These are phyloP conservation scores for Carassius auratus DNA, from an alignment of 2,113 vertebrate species.

Conservation along the genomic window DNA sequence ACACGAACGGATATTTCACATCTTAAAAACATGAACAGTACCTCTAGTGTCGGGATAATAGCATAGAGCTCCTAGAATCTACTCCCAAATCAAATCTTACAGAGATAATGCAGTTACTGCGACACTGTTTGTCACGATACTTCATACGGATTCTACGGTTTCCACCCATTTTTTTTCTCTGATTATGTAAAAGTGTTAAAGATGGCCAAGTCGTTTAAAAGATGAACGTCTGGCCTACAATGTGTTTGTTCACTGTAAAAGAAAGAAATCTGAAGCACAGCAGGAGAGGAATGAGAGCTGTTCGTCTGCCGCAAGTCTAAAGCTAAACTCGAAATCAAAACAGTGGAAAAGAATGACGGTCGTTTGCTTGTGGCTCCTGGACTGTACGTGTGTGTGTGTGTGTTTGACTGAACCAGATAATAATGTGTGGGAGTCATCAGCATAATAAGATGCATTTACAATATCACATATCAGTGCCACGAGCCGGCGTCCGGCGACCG, in stretches of 20 bases:
- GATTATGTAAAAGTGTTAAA: conserved; percentile 61
- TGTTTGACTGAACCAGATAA: not conserved
- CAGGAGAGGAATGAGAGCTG: not conserved
- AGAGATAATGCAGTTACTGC: conserved; percentile 55
- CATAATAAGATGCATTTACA: conserved; percentile 70
- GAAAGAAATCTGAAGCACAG: conserved; percentile 3
- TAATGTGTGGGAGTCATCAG: not conserved
- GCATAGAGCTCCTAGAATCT: conserved; percentile 69
- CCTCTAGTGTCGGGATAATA: conserved; percentile 59
- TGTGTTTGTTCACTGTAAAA: conserved; percentile 39
- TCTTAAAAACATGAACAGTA: too few species aligned
- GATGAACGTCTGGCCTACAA: conserved; percentile 37
- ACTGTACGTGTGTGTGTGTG: not conserved
- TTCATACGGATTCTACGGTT: conserved; percentile 68
- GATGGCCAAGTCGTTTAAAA: too few species aligned
- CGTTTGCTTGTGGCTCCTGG: too few species aligned
- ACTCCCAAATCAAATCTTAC: conserved; percentile 71
- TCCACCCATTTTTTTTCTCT: conserved; percentile 61
- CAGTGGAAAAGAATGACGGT: too few species aligned
- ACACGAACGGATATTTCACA: conserved; percentile 61
- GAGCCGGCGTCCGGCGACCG: conserved; percentile 48
- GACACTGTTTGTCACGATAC: conserved; percentile 45
- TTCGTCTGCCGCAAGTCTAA: too few species aligned
- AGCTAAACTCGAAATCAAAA: too few species aligned
- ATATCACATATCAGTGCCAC: conserved; percentile 79